Evolutionary conservation across 2,113 vertebrate genomes (phyloP), one percentile per base, ranked within the genome.

Genomic region (Cephalopterus ornatus): DNA sequence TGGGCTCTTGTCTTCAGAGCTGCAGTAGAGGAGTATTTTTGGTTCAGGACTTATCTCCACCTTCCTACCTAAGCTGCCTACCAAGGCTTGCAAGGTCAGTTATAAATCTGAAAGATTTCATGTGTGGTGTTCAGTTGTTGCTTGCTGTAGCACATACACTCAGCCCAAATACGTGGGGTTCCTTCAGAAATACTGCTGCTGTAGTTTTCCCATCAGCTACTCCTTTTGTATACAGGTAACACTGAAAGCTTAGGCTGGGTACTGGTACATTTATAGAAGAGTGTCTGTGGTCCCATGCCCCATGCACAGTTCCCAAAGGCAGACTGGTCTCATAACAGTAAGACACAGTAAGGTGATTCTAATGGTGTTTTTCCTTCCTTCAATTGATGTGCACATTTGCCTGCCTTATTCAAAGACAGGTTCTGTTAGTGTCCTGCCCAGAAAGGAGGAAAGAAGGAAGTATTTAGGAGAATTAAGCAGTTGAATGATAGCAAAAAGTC

Each of bases 181-280:
- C 53, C 39, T 72, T 50, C 35, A 8, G 28, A 33, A 65, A 30
- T 23, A 1, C 37, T 26, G 52, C 33, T 35, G 13, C 41, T 71
- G 32, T 12, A 5, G 11, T 42, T 68, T 50, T 21, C 28, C 73
- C 12, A 19, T n/a, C 23, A 50, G 32, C 50, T 71, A 2, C 22
- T 37, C 1, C 0, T 30, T 35, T 4, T 5, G 28, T 52, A 52
- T 56, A 8, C 14, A 35, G 42, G 14, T n/a, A 26, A 26, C 17
- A 14, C 14, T 12, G 52, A 58, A 24, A 33, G 76, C 30, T 30
- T 35, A 30, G 27, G 37, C 19, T 53, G 46, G 28, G 37, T 39
- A 19, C 26, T 21, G 39, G 18, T 62, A 28, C 20, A 41, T n/a
- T 52, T 13, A 6, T 10, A 26, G 35, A 61, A 46, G 59, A 22